A percentile compares a stretch with the other conserved stretches of the same genome.
These are phyloP conservation scores for Cryptus armator DNA, from an alignment of 2,888 invertebrate species.

Conservation along the genomic window DNA sequence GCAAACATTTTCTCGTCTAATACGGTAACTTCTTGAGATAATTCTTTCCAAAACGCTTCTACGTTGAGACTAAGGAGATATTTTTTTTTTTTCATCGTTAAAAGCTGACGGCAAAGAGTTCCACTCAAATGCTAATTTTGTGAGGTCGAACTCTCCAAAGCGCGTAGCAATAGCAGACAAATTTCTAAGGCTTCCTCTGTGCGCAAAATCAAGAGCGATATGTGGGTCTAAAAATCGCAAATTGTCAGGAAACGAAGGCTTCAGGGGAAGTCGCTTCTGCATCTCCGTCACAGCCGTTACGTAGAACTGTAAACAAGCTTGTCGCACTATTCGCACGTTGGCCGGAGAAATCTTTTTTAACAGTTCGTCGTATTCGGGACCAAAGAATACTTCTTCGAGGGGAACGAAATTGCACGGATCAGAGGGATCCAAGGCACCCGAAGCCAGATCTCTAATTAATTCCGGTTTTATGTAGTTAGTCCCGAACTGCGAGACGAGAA, in stretches of 20 bases:
- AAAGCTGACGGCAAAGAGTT: too few relatives aligned
- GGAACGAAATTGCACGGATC: too few relatives aligned
- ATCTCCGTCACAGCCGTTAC: conserved; percentile 20
- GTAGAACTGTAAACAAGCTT: conserved; percentile 21
- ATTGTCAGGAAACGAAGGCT: conserved; percentile 14
- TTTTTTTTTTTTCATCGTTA: background rate
- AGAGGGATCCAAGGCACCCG: too few relatives aligned
- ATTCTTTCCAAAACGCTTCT: conserved; percentile 31
- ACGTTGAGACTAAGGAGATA: conserved; percentile 6
- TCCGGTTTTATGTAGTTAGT: conserved; percentile 6
- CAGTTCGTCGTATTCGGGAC: background rate
- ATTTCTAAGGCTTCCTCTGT: too few relatives aligned
- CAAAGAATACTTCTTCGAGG: too few relatives aligned
- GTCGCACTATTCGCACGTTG: background rate
- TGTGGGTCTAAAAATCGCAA: conserved; percentile 17
- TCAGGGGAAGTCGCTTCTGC: conserved; percentile 1
- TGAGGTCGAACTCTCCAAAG: too few relatives aligned
- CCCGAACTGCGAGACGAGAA: conserved; percentile 15
- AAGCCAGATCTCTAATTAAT: too few relatives aligned
- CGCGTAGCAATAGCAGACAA: too few relatives aligned
- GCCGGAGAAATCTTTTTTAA: too few relatives aligned
- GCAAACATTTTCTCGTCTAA: conserved; percentile 6
- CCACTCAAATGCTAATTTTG: background rate
- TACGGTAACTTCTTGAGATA: conserved; percentile 2
- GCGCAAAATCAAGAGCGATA: conserved; percentile 4